phyloP scores from a whole-genome alignment of 2,888 invertebrate genomes.

The Sinelater perroti region DNA sequence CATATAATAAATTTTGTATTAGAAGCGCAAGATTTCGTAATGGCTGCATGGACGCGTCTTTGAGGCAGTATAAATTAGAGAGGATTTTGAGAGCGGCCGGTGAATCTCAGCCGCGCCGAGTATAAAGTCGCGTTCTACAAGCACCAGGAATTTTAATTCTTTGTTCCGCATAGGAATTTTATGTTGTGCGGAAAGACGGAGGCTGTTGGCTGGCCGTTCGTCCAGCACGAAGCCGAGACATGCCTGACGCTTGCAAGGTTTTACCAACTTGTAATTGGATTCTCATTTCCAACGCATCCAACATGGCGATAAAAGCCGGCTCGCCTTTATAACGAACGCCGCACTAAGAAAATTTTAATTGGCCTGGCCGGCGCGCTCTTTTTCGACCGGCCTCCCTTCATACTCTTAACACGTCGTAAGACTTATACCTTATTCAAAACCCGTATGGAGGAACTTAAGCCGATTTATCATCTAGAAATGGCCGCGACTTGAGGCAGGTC shows the following conservation, averaged over 20 bases:
- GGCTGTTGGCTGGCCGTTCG: slow-evolving; percentile 57
- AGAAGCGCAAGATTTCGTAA: no score
- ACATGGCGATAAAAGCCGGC: slow-evolving; percentile 61
- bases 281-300: slow-evolving; percentile 62
- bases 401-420: slow-evolving; percentile 37
- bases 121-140: slow-evolving; percentile 52
- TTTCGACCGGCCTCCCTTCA: slow-evolving; percentile 52
- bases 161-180: slow-evolving; percentile 56
- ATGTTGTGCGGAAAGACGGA: slow-evolving; percentile 55
- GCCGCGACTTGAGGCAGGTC: slow-evolving; percentile 49
- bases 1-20: no score
- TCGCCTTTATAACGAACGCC: slow-evolving; percentile 56
- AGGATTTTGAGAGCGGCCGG: neutral
- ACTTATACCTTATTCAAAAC: slow-evolving; percentile 45
- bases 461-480: slow-evolving; percentile 58
- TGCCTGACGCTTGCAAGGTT: slow-evolving; percentile 58
- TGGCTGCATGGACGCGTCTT: no score
- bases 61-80: neutral
- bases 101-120: slow-evolving; percentile 13
- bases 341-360: slow-evolving; percentile 62
- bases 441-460: slow-evolving; percentile 47
- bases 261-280: slow-evolving; percentile 57
- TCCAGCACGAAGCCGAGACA: slow-evolving; percentile 59
- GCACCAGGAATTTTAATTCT: slow-evolving; percentile 59
- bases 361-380: slow-evolving; percentile 58